Base-by-base conservation (phyloP, 2,797 vertebrate species). In the Sus cebifrons region DNA sequence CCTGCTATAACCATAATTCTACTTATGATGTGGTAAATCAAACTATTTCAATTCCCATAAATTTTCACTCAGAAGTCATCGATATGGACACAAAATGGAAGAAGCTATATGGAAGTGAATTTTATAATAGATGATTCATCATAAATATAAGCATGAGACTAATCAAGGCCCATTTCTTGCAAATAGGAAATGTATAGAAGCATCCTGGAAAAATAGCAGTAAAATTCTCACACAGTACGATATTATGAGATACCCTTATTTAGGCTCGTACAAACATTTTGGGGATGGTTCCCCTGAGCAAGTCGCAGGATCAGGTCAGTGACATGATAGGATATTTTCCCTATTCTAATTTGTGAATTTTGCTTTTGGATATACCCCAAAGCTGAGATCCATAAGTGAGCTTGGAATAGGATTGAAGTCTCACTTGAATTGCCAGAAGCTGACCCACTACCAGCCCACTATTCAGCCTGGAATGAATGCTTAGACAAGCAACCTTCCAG, bases 351-450 rank as follows among this genome's bases (percentile, higher is more conserved):
- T 88, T 62, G 67, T 40, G n/a, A 96, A 67, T 94, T 86, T 20
- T 91, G 16, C 32, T 79, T 85, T 89, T 68, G 58, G 73, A 58
- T 64, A 82, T 62, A 67, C 52, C 52, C 78, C 70, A 90, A 68
- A 95, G 25, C 40, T 93, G 49, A 88, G 29, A 91, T 64, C 20
- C 44, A 29, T 52, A 79, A 49, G 14, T 86, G 36, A 95, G 91
- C 49, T 54, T 82, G 44, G 95, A 96, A 83, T 65, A 68, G 25
- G 13, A 82, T 15, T 96, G 77, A 90, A 25, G 71, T 86, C 82
- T 87, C 89, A 85, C 20, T 92, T 89, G 83, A 79, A 83, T 86
- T 95, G n/a, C 71, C 56, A 95, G 64, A 89, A 96, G 52, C 62
- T 93, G 64, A 94, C 32, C n/a, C 15, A 86, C 17, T 94, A 70